These are phyloP conservation scores for Etheostoma nigrum DNA, from an alignment of 2,797 vertebrate genomes.

Conservation along the genomic window DNA sequence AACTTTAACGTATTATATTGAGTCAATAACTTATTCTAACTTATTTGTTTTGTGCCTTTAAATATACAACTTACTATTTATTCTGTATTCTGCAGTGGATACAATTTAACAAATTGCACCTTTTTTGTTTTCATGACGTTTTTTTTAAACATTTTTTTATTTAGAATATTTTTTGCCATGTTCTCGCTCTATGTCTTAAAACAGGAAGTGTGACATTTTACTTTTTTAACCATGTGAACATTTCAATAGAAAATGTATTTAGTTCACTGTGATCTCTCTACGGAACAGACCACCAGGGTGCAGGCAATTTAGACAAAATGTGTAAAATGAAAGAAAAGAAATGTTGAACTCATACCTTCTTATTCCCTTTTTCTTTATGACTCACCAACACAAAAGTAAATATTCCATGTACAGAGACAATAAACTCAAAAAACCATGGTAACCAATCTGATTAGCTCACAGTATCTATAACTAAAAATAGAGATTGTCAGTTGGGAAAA, in stretches of 20 bases:
- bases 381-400: slow-evolving; percentile 21
- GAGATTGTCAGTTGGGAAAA: not conserved
- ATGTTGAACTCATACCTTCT: slow-evolving; percentile 3
- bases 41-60: not conserved
- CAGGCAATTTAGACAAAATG: not conserved
- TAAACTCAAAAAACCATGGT: not conserved
- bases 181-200: too few relatives aligned
- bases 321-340: not conserved
- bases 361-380: slow-evolving; percentile 1
- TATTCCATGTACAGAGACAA: slow-evolving; percentile 21
- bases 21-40: too few relatives aligned
- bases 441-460: slow-evolving; percentile 1
- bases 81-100: not conserved
- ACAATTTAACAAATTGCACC: not conserved
- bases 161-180: too few relatives aligned
- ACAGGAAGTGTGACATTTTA: too few relatives aligned
- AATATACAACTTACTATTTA: not conserved
- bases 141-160: too few relatives aligned
- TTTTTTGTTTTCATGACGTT: not conserved
- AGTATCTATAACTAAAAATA: not conserved
- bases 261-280: not conserved
- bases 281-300: too few relatives aligned
- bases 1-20: not conserved
- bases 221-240: too few relatives aligned
- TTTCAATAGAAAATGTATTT: too few relatives aligned